Conservation (phyloP, 2,797 vertebrate genomes). For the Spinus olivaceus region DNA sequence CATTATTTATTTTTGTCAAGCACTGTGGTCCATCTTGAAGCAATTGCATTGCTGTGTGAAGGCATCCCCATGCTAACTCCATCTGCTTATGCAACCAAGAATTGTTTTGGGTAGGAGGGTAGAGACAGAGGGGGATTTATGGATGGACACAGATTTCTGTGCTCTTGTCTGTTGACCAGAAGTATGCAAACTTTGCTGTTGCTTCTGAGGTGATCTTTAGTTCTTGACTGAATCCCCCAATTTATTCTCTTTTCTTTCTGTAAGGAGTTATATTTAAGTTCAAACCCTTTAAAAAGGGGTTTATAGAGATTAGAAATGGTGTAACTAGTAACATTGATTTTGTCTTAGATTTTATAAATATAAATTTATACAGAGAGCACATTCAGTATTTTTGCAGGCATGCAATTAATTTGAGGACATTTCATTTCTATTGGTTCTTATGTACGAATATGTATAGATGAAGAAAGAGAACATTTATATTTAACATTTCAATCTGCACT, state of each 20-base stretch:
- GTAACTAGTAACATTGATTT: not conserved
- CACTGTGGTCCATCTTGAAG: conserved; percentile 77
- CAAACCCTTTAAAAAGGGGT: not conserved
- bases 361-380: not conserved
- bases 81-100: conserved; percentile 34
- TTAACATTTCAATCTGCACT: not conserved
- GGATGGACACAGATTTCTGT: not conserved
- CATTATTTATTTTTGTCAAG: conserved; percentile 58
- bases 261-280: not conserved
- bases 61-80: conserved; percentile 33
- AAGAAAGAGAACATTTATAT: not conserved
- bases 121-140: not conserved
- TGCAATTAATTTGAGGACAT: not conserved
- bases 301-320: not conserved
- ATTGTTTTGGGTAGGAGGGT: not conserved
- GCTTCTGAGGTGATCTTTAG: not conserved
- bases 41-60: conserved; percentile 51
- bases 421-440: not conserved
- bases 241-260: not conserved
- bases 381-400: not conserved
- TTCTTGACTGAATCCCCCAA: not conserved
- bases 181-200: not conserved
- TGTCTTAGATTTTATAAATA: not conserved
- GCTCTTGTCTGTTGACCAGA: not conserved
- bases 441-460: not conserved